phyloP scores from a whole-genome alignment of 1,140 invertebrate species.

The Branchinecta lindahli region DNA sequence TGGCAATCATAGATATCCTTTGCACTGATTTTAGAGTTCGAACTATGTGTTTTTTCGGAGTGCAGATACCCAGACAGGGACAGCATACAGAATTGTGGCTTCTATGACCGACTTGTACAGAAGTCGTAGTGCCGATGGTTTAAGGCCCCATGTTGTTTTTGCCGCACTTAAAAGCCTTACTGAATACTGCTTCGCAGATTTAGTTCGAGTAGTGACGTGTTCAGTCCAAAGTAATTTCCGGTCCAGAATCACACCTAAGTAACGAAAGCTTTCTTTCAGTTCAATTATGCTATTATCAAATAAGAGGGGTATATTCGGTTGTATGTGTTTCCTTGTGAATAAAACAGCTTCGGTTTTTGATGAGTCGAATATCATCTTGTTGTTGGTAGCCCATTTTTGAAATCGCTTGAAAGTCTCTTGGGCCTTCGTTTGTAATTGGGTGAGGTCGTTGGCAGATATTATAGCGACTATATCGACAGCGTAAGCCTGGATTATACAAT shows the following conservation, averaged over 20 bases:
- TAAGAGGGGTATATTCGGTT: not conserved
- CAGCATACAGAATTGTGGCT: not conserved
- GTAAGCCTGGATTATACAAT: too few species aligned
- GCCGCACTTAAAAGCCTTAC: not conserved
- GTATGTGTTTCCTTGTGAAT: not conserved
- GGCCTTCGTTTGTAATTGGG: too few species aligned
- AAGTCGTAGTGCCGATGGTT: not conserved
- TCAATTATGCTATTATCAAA: conserved; percentile 9
- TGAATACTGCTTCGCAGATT: not conserved
- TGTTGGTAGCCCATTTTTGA: too few species aligned
- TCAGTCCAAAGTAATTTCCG: not conserved
- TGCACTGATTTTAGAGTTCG: too few species aligned
- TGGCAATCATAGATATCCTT: too few species aligned
- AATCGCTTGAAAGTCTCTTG: too few species aligned
- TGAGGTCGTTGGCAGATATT: too few species aligned
- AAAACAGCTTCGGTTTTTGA: too few species aligned
- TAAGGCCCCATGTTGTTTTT: not conserved
- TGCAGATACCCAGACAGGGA: not conserved
- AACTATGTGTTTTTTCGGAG: too few species aligned
- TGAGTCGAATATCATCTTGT: too few species aligned
- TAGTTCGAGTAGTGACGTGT: not conserved
- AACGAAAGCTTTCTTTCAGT: not conserved
- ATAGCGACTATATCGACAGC: too few species aligned
- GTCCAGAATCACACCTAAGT: not conserved
- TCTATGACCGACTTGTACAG: not conserved